Conservation (phyloP, 1,140 invertebrate species). For the Pogonognathellus flavescens region DNA sequence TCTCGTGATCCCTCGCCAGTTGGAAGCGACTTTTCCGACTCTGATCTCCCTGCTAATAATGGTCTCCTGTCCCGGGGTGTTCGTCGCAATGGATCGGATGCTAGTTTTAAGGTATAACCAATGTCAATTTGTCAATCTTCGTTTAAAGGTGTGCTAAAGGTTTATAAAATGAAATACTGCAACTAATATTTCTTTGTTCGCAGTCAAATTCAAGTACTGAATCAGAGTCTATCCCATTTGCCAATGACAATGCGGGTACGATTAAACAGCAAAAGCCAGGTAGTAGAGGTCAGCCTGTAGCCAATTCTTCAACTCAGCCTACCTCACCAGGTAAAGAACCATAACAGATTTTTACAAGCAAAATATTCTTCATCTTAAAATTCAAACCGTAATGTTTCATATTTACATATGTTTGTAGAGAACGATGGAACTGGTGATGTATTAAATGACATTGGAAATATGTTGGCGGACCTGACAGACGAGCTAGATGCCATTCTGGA, state of each 20-base stretch:
- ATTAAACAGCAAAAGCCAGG: slow-evolving; percentile 82
- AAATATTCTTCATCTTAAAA: too few relatives aligned
- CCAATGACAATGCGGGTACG: slow-evolving; percentile 98
- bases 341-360: background rate
- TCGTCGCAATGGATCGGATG: slow-evolving; percentile 81
- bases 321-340: slow-evolving; percentile 16
- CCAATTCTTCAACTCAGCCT: slow-evolving; percentile 26
- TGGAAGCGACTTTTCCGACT: slow-evolving; percentile 64
- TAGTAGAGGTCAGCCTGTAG: slow-evolving; percentile 36
- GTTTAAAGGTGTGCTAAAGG: slow-evolving; percentile 9
- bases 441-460: slow-evolving; percentile 96
- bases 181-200: slow-evolving; percentile 67
- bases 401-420: background rate
- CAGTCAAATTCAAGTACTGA: slow-evolving; percentile 95
- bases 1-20: slow-evolving; percentile 66
- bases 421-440: slow-evolving; percentile 85
- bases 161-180: slow-evolving; percentile 14
- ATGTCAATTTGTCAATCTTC: too few relatives aligned
- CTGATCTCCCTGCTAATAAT: slow-evolving; percentile 59
- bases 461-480: slow-evolving; percentile 93
- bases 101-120: slow-evolving; percentile 83
- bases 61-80: slow-evolving; percentile 62
- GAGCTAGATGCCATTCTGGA: slow-evolving; percentile 95
- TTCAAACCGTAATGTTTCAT: too few relatives aligned
- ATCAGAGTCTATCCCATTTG: slow-evolving; percentile 97